A percentile compares a stretch with the other conserved stretches of the same genome.
Evolutionary conservation across 2,888 invertebrate genomes (phyloP).

Genomic region (Allophyes oxyacanthae): DNA sequence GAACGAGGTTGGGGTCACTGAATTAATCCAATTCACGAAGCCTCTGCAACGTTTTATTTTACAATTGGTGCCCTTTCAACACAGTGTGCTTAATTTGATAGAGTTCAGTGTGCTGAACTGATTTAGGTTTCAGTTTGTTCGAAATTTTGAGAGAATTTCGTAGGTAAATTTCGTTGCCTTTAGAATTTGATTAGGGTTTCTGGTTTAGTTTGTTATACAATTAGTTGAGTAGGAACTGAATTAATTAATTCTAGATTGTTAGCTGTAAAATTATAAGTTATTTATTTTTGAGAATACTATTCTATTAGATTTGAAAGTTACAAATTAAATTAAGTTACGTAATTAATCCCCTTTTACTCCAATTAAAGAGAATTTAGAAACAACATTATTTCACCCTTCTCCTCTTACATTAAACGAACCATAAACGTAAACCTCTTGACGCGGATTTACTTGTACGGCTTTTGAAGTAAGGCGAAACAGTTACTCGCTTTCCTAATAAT

Average conservation of each 20-base stretch:
- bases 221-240: slow-evolving; percentile 3
- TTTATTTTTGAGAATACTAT: no score
- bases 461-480: slow-evolving; percentile 5
- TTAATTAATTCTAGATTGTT: not conserved
- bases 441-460: slow-evolving; percentile 10
- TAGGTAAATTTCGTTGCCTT: no score
- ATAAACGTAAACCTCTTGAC: slow-evolving; percentile 8
- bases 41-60: slow-evolving; percentile 64
- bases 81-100: slow-evolving; percentile 48
- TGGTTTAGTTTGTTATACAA: slow-evolving; percentile 11
- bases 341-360: not conserved
- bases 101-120: slow-evolving; percentile 43
- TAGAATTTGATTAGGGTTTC: slow-evolving; percentile 28
- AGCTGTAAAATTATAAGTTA: no score
- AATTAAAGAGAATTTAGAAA: slow-evolving; percentile 8
- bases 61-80: slow-evolving; percentile 51
- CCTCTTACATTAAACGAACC: slow-evolving; percentile 24
- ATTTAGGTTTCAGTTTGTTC: slow-evolving; percentile 35
- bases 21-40: slow-evolving; percentile 75
- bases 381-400: slow-evolving; percentile 15
- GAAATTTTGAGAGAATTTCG: no score
- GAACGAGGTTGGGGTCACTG: slow-evolving; percentile 71
- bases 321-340: no score
- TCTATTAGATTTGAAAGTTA: no score
- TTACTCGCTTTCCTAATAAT: not conserved